Evolutionary conservation across 2,888 invertebrate species (phyloP), one percentile per base, ranked within the genome.

Genomic region (Ormyrus pomaceus): DNA sequence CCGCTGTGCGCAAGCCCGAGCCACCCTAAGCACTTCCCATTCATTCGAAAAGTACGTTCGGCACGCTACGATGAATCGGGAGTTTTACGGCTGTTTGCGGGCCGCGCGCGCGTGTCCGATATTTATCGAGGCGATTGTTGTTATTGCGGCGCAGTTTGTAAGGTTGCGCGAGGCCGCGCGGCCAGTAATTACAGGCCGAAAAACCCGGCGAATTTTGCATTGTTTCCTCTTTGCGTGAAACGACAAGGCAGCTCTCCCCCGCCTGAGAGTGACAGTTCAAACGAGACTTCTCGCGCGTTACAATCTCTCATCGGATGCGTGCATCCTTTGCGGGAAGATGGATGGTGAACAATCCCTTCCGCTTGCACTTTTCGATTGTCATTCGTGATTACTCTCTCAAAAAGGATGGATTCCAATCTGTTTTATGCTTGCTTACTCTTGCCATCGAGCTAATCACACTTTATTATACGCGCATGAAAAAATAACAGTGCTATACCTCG

Each of bases 171-270:
- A 19, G 19, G 19, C 19, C 19, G 19, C 19, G 19, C 19, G 19
- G 19, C 19, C 19, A n/a, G 19, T 19, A 19, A 19, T 19, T 19
- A 19, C 19, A 19, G 19, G 19, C 19, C 19, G 19, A 19, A 19
- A 19, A 19, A 2, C 19, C 19, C 19, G 19, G 19, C 19, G 19
- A 19, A 19, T 19, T 19, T 19, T 19, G 13, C 19, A 19, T 75
- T n/a, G 64, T 65, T 75, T 79, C 70, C 79, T 70, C 58, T 62
- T 64, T 13, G 19, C 62, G 55, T 48, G 19, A 69, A 58, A 45
- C 62, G 45, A 8, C 51, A 19, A 19, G 19, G 19, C 19, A 13
- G 13, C 19, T 19, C 19, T 13, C 19, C 19, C 19, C 19, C 48
- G 46, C 53, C 61, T 61, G 77, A 19, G 45, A 46, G 59, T 53